Conservation (phyloP, 2,113 vertebrate genomes). For the Arvicanthis niloticus region DNA sequence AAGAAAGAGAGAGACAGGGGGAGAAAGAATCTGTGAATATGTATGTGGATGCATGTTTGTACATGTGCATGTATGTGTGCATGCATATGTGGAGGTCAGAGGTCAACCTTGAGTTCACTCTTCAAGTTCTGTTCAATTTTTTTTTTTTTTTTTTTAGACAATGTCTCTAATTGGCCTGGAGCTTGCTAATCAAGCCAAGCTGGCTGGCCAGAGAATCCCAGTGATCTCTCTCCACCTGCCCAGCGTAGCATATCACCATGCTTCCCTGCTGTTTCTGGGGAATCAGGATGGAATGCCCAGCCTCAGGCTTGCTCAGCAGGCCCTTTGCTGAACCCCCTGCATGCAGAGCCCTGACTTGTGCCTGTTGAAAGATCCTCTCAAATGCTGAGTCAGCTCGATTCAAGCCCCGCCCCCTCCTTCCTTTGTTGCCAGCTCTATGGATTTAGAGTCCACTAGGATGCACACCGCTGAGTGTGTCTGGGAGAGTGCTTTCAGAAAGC, state of each 20-base stretch:
- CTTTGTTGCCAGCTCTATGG: not conserved
- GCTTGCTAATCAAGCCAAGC: not conserved
- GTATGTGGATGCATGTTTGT: no score
- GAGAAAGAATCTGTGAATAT: not conserved
- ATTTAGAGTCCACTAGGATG: not conserved
- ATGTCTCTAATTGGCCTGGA: not conserved
- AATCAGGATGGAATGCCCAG: not conserved
- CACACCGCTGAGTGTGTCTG: not conserved
- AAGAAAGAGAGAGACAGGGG: no score
- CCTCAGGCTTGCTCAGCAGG: no score
- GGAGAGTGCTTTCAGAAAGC: not conserved
- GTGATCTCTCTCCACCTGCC: no score
- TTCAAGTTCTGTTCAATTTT: not conserved
- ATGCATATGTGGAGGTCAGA: not conserved
- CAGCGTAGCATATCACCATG: not conserved
- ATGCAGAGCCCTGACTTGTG: not conserved
- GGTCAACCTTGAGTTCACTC: not conserved
- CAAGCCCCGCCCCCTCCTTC: not conserved
- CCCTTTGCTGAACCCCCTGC: not conserved
- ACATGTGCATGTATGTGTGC: not conserved
- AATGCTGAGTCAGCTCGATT: not conserved
- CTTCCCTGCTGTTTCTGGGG: not conserved
- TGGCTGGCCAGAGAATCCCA: not conserved
- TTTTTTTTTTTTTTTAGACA: no score
- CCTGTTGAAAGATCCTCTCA: not conserved